A percentile compares a stretch with the other conserved stretches of the same genome.
These are phyloP conservation scores for Meiosimyza decipiens DNA, from an alignment of 2,888 invertebrate genomes.

Conservation along the genomic window DNA sequence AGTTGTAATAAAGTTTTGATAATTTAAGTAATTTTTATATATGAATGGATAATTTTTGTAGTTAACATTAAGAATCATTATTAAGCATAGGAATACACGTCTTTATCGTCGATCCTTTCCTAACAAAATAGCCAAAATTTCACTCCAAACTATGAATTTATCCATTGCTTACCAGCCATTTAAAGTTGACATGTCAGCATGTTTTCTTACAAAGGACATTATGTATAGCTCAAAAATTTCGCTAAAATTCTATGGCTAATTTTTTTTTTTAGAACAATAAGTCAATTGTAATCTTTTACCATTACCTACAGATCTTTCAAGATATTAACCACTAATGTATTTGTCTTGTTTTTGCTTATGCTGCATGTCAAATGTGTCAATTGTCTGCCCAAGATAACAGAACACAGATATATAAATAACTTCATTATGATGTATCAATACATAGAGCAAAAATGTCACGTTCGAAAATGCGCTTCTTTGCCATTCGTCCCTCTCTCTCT, in stretches of 20 bases:
- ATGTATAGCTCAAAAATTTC: background rate
- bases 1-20: background rate
- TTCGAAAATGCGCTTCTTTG: background rate
- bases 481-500: no score
- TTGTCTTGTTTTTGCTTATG: slow-evolving; percentile 58
- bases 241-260: slow-evolving; percentile 21
- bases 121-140: no score
- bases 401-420: background rate
- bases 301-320: no score
- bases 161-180: no score
- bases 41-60: slow-evolving; percentile 32
- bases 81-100: no score
- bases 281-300: slow-evolving; percentile 34
- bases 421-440: slow-evolving; percentile 28
- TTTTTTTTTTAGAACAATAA: slow-evolving; percentile 39
- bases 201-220: no score
- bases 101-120: no score
- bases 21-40: slow-evolving; percentile 14
- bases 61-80: no score
- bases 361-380: slow-evolving; percentile 53
- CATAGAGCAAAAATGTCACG: background rate
- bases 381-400: slow-evolving; percentile 25
- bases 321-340: slow-evolving; percentile 56
- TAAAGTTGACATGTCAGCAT: no score
- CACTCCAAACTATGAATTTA: no score